These are phyloP conservation scores for Drosophila repleta DNA, from an alignment of 1,140 invertebrate species.

Conservation along the genomic window DNA sequence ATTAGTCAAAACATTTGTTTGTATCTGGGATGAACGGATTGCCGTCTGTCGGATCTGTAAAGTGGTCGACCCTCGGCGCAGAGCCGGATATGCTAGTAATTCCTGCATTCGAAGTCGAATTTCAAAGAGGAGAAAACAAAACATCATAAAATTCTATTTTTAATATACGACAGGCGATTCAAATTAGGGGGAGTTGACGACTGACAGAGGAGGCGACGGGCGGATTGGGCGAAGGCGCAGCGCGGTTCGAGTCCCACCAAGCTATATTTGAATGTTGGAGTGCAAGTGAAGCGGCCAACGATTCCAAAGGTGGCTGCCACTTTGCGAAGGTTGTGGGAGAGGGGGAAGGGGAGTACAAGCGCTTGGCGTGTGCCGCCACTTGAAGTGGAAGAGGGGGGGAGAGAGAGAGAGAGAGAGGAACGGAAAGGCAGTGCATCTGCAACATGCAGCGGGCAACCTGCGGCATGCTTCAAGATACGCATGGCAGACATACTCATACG, in stretches of 20 bases:
- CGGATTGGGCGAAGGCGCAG: background rate
- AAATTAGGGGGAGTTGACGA: constrained; percentile 49
- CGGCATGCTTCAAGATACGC: constrained; percentile 13
- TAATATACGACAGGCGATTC: constrained; percentile 42
- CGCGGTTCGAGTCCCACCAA: constrained; percentile 50
- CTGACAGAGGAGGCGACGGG: constrained; percentile 6
- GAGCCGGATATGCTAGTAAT: constrained; percentile 74
- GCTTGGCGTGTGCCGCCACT: constrained; percentile 71
- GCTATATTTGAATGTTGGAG: constrained; percentile 56
- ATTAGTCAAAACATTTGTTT: constrained; percentile 30
- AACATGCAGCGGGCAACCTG: constrained; percentile 14
- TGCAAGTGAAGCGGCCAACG: constrained; percentile 57
- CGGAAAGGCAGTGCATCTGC: constrained; percentile 25
- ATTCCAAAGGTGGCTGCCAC: constrained; percentile 72
- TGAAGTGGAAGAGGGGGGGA: constrained; percentile 41
- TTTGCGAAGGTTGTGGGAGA: constrained; percentile 37
- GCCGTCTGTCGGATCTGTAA: constrained; percentile 10
- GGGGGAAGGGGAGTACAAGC: background rate
- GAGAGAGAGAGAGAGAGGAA: constrained; percentile 11
- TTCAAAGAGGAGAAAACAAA: constrained; percentile 37
- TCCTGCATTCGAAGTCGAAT: constrained; percentile 53
- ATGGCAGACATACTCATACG: constrained; percentile 12
- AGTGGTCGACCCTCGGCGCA: constrained; percentile 35
- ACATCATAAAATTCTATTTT: constrained; percentile 79
- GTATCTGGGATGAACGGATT: background rate